Conservation (phyloP, 2,888 invertebrate species). For the Cantharis nigra region DNA sequence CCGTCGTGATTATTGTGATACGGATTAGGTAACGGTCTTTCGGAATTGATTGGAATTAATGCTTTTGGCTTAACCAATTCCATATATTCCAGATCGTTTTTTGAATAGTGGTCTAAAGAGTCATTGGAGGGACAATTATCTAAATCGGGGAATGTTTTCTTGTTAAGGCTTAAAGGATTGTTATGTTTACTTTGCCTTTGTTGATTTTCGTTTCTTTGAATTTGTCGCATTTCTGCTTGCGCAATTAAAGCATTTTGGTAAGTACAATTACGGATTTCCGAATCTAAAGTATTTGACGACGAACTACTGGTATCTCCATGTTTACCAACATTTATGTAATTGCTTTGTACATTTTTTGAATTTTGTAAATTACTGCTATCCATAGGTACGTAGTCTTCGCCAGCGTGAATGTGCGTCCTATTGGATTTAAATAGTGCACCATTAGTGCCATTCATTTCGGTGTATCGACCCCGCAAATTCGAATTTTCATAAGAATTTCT, state of each 20-base stretch:
- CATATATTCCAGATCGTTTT: constrained; percentile 46
- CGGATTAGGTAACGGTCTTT: constrained; percentile 52
- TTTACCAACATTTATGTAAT: constrained; percentile 44
- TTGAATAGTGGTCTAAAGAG: constrained; percentile 34
- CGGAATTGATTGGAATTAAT: constrained; percentile 51
- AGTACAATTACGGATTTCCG: constrained; percentile 43
- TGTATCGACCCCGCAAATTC: constrained; percentile 7
- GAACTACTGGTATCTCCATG: constrained; percentile 52
- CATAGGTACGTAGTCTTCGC: constrained; percentile 45
- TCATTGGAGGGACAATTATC: neutral
- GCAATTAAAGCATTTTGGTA: constrained; percentile 41
- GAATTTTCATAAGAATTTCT: constrained; percentile 2
- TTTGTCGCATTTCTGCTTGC: constrained; percentile 34
- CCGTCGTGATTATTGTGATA: constrained; percentile 42
- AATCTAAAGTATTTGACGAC: constrained; percentile 51
- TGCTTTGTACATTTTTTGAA: constrained; percentile 28
- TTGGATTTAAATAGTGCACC: constrained; percentile 1
- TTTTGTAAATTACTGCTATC: constrained; percentile 30
- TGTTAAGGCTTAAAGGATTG: neutral
- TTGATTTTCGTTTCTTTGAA: constrained; percentile 29
- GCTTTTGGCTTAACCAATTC: constrained; percentile 53
- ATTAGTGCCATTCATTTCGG: constrained; percentile 17
- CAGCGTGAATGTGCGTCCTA: constrained; percentile 3
- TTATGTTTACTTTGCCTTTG: constrained; percentile 16
- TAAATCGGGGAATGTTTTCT: constrained; percentile 1